phyloP scores from a whole-genome alignment of 2,888 invertebrate species.

The Pyrgus malvae region DNA sequence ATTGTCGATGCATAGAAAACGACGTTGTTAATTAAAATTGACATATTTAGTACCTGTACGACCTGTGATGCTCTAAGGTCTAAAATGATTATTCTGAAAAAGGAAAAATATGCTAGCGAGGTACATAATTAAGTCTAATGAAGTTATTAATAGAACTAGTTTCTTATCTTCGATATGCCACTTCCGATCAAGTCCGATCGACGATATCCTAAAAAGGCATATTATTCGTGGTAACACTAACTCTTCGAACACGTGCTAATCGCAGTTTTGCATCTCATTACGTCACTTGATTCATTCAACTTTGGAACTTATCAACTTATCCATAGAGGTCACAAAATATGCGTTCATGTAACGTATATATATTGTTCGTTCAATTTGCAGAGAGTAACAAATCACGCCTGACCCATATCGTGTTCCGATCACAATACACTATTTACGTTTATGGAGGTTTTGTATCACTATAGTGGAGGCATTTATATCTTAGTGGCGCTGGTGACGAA shows the following conservation, averaged over 20 bases:
- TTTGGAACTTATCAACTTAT: background rate
- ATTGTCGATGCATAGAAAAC: no score
- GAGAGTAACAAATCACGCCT: conserved; percentile 9
- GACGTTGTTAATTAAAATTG: no score
- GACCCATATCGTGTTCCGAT: conserved; percentile 13
- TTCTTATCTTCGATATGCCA: background rate
- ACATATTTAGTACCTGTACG: no score
- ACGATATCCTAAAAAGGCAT: background rate
- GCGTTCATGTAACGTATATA: background rate
- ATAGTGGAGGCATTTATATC: no score
- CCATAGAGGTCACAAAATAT: background rate
- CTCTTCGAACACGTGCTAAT: background rate
- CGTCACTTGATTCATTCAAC: background rate
- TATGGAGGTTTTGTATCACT: no score
- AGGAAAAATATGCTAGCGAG: no score
- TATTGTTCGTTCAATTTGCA: conserved; percentile 3
- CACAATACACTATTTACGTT: background rate
- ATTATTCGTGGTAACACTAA: conserved; percentile 1
- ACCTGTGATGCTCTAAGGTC: no score
- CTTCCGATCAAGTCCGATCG: background rate
- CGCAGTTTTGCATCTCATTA: background rate
- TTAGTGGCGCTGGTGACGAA: no score
- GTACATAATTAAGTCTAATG: conserved; percentile 5
- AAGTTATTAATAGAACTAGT: background rate
- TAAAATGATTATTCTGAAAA: no score